phyloP scores from a whole-genome alignment of 2,888 invertebrate species.

The Camponotus fellah region DNA sequence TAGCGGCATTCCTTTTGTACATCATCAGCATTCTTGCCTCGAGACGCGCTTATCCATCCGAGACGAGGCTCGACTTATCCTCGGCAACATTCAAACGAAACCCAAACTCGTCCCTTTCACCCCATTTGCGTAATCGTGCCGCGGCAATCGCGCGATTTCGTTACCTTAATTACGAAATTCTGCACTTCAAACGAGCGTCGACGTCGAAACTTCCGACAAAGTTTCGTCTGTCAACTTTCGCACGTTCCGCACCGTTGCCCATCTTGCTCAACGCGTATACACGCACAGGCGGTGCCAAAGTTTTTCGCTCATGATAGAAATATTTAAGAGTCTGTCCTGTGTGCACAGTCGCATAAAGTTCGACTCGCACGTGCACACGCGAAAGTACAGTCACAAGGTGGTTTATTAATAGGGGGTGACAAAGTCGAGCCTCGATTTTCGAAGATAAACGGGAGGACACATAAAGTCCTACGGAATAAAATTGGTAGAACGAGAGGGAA shows the following conservation, averaged over 20 bases:
- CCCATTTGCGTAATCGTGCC: slow-evolving; percentile 42
- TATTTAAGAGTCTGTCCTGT: slow-evolving; percentile 32
- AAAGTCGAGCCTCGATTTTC: slow-evolving; percentile 28
- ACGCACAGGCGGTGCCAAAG: slow-evolving; percentile 31
- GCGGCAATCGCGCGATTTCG: slow-evolving; percentile 50
- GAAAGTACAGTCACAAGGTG: slow-evolving; percentile 8
- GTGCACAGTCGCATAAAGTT: slow-evolving; percentile 7
- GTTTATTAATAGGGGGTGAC: slow-evolving; percentile 35
- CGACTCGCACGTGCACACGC: background rate
- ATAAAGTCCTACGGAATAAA: background rate
- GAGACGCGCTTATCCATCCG: slow-evolving; percentile 1
- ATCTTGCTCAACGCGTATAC: slow-evolving; percentile 16
- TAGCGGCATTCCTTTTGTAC: background rate
- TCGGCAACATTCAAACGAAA: slow-evolving; percentile 35
- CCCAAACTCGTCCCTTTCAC: slow-evolving; percentile 2
- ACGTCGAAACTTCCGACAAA: slow-evolving; percentile 41
- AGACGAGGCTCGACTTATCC: background rate
- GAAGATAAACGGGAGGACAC: slow-evolving; percentile 41
- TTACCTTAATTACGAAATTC: slow-evolving; percentile 58
- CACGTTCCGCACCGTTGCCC: slow-evolving; percentile 42
- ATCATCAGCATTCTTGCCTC: slow-evolving; percentile 38
- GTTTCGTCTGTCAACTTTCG: slow-evolving; percentile 52
- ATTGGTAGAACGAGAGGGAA: slow-evolving; percentile 12
- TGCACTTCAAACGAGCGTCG: slow-evolving; percentile 45
- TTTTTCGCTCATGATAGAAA: slow-evolving; percentile 38